Conservation (phyloP, 2,113 vertebrate genomes). For the Cairina moschata region DNA sequence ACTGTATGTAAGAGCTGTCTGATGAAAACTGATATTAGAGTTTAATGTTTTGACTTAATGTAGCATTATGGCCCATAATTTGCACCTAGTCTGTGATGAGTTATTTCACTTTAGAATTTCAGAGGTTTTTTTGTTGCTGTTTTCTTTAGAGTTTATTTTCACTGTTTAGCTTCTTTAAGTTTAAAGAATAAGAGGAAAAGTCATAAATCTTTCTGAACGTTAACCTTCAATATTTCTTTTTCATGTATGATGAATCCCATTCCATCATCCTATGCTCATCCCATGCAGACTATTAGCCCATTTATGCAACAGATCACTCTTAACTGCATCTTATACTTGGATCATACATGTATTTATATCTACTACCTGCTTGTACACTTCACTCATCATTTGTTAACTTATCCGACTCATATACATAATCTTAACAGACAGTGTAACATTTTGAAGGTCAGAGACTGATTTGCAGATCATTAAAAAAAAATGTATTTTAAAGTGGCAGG, state of each 20-base stretch:
- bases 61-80: background rate
- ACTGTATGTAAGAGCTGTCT: background rate
- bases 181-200: background rate
- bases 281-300: background rate
- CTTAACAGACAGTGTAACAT: background rate
- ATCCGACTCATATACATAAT: background rate
- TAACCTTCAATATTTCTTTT: background rate
- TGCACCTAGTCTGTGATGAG: background rate
- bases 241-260: background rate
- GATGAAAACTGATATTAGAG: background rate
- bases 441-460: background rate
- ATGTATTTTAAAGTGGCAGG: background rate
- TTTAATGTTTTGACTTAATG: background rate
- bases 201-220: background rate
- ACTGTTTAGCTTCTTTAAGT: background rate
- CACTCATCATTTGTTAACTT: background rate
- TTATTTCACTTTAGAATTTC: background rate
- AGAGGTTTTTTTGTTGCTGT: background rate
- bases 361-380: background rate
- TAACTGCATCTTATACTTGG: background rate
- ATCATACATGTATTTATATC: background rate
- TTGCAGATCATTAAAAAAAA: background rate
- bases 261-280: background rate
- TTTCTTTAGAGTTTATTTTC: background rate
- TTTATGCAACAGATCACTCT: background rate